Base-by-base conservation (phyloP, 1,140 invertebrate genomes). In the Zelostemma sp. region DNA sequence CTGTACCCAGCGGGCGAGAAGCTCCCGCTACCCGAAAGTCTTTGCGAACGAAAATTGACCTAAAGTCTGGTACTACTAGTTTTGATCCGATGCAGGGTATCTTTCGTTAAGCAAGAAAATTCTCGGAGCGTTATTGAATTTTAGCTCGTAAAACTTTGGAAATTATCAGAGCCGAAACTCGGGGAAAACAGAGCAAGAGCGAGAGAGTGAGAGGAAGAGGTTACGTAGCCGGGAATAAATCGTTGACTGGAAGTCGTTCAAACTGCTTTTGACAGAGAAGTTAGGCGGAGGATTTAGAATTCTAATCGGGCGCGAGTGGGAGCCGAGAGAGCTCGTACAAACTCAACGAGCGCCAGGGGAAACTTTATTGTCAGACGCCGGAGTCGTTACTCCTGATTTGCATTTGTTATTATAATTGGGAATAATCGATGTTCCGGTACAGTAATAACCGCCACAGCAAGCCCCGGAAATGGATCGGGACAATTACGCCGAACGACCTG, bases 401-500 rank as follows among this genome's bases (percentile, higher is more conserved):
- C 80, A 83, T 82, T 82, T 83, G 79, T 81, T 82, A 82, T 83
- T 82, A 79, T 83, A 83, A 84, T 84, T 82, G 78, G 79, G 67
- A 83, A 82, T 84, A 83, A 83, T 82, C 81, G 80, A 82, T 83
- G 77, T 49, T 56, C 41, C 28, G 31, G 38, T 9, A 46, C 28
- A 17, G 53, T 73, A 77, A 78, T 76, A 68, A 77, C 33, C 55
- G 33, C 41, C 9, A 40, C 46, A 19, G 14, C 15, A n/a, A 41
- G 47, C 61, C 49, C 58, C 56, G 69, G 73, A 76, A 80, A 81
- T 75, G 68, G 78, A 80, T 79, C 68, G 73, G 51, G 60, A 74
- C 76, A 75, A 79, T 80, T 80, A 76, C 66, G 41, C 17, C 21
- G 11, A 25, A 28, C 9, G 11, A 17, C 14, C 46, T n/a, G n/a